These are phyloP conservation scores for Ameiurus melas DNA, from an alignment of 2,113 vertebrate species.

Conservation along the genomic window DNA sequence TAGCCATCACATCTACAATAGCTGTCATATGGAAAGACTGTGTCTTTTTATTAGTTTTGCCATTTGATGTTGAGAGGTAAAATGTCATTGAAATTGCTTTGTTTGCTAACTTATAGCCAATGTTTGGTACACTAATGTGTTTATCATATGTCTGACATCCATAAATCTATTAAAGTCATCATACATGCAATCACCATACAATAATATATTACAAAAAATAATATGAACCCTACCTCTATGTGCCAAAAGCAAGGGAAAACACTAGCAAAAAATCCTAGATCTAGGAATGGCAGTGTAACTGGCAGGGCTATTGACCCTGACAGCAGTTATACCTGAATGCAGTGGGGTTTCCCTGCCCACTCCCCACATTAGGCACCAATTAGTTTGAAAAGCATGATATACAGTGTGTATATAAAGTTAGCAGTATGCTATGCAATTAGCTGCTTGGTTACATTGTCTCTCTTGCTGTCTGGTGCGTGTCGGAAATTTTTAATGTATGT, in stretches of 20 bases:
- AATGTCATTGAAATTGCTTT: background rate
- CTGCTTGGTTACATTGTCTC: background rate
- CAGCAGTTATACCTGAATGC: background rate
- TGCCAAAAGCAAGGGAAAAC: background rate
- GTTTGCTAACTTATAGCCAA: background rate
- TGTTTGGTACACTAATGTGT: too few relatives aligned
- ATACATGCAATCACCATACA: background rate
- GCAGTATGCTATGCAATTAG: background rate
- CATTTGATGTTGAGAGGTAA: background rate
- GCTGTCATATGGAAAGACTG: background rate
- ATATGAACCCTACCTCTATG: background rate
- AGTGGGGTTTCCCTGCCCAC: background rate
- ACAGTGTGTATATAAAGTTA: background rate
- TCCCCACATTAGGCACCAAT: background rate
- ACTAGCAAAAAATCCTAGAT: background rate
- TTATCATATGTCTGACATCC: background rate
- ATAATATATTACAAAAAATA: background rate
- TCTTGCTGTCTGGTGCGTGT: background rate
- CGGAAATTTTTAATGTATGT: background rate
- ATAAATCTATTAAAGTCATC: too few relatives aligned
- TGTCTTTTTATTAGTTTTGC: background rate
- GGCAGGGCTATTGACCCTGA: background rate
- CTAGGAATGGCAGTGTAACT: background rate
- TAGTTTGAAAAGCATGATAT: background rate
- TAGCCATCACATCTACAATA: background rate